Base-by-base conservation (phyloP, 1,140 invertebrate genomes). In the Conopomorpha cramerella region DNA sequence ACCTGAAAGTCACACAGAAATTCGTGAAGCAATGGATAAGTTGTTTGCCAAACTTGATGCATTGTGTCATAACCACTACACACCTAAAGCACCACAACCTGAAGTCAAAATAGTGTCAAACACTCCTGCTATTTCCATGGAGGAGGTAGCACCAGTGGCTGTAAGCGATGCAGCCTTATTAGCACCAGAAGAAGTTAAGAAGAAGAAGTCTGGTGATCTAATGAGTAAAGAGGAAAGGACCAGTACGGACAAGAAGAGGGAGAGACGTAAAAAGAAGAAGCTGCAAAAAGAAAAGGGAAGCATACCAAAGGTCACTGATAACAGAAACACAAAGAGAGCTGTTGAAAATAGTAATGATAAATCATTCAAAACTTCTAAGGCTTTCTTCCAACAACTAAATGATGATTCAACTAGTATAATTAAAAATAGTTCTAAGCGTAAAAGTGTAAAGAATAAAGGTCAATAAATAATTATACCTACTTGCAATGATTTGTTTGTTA, bases 141-240 rank as follows among this genome's bases (percentile, higher is more conserved):
- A 99, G 79, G 96, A 99, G 79, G 92, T 96, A n/a, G 92, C 92
- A 2, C 96, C 95, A 17, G 80, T 92, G 1, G 85, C 87, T 14
- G 84, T 88, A 1, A 93, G 86, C 56, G 92, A 96, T 79, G 90
- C 89, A 8, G 82, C 86, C 0, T 68, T 97, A 12, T 72, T 99
- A 27, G 96, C 97, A 13, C 96, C 97, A 2, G 93, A 98, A 77
- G 96, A 99, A 86, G 79, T 99, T 10, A 85, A 89, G 77, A 86
- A 68, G 15, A 93, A 91, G 78, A 63, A 73, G n/a, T 90, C 86
- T 55, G 89, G 89, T 30, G 87, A 91, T 32, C 36, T 92, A 0
- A 86, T 92, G 47, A 90, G 89, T 18, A 86, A 88, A 68, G 80
- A 84, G 16, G 95, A 98, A 77, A 82, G 87, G 55, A 87, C 86